Evolutionary conservation across 2,888 invertebrate species (phyloP).

Genomic region (Chromoteleia sp.): DNA sequence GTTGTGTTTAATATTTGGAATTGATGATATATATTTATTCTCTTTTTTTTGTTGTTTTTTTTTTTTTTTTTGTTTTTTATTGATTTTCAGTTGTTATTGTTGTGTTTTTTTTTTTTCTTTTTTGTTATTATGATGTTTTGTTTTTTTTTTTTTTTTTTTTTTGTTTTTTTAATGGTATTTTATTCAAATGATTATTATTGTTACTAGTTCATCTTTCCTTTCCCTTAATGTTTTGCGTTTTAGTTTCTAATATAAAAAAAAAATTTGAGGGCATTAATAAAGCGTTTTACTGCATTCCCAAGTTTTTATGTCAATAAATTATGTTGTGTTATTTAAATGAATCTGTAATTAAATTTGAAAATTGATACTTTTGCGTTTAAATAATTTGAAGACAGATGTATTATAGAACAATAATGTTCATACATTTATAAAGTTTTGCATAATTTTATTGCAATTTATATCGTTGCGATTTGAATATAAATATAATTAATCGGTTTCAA

Average conservation of each 20-base stretch:
- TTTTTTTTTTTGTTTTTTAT: no score
- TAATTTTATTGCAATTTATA: slow-evolving; percentile 35
- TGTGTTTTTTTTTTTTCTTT: no score
- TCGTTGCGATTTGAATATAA: slow-evolving; percentile 33
- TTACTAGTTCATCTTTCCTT: no score
- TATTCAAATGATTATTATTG: slow-evolving; percentile 20
- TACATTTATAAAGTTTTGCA: neutral
- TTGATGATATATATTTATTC: no score
- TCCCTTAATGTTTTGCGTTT: neutral
- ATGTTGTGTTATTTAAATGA: slow-evolving; percentile 25
- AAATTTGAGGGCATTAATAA: slow-evolving; percentile 28
- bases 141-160: slow-evolving; percentile 10
- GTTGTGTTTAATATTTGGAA: no score
- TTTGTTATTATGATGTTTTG: no score
- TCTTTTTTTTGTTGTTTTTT: no score
- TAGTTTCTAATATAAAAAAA: slow-evolving; percentile 4
- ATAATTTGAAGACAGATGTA: neutral
- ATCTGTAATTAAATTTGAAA: slow-evolving; percentile 23
- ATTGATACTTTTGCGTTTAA: slow-evolving; percentile 4
- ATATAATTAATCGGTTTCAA: slow-evolving; percentile 23
- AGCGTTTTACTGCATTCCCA: slow-evolving; percentile 41
- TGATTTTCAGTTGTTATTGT: no score
- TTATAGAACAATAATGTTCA: no score
- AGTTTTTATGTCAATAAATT: slow-evolving; percentile 21
- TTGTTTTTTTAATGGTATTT: slow-evolving; percentile 17